Evolutionary conservation across 35 echinoderm and acorn worm genomes (phyloP).

Genomic region (Acanthaster planci): DNA sequence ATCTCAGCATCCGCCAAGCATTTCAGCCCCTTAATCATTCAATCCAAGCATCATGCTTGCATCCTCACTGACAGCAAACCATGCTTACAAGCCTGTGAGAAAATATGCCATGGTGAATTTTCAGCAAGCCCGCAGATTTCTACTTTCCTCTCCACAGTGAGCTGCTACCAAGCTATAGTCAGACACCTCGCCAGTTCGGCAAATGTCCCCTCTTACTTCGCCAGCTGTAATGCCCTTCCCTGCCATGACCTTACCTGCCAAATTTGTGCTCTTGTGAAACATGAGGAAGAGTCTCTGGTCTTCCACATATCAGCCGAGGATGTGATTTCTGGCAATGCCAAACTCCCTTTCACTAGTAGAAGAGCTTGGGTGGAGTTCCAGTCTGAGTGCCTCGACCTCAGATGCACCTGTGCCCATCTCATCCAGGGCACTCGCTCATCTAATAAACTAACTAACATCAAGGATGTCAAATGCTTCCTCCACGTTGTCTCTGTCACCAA

Average conservation of each 20-base stretch:
- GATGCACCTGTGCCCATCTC: constrained; percentile 50
- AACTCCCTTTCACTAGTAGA: constrained; percentile 43
- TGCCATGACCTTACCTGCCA: constrained; percentile 37
- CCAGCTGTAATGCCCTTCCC: constrained; percentile 46
- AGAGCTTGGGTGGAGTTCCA: constrained; percentile 34
- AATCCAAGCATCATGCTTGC: constrained; percentile 35
- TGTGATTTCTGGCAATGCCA: constrained; percentile 28
- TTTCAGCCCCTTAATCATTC: constrained; percentile 61
- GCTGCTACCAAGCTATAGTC: constrained; percentile 13
- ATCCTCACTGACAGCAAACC: constrained; percentile 75
- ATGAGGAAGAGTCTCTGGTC: constrained; percentile 22
- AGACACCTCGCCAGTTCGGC: constrained; percentile 46
- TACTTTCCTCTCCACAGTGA: constrained; percentile 35
- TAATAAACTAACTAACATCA: constrained; percentile 42
- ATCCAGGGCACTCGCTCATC: constrained; percentile 37
- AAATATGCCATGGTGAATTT: constrained; percentile 57
- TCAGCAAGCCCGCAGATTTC: constrained; percentile 55
- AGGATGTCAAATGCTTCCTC: constrained; percentile 37
- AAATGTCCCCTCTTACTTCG: constrained; percentile 55
- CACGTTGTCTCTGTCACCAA: constrained; percentile 31
- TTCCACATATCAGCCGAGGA: constrained; percentile 2
- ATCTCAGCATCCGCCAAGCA: constrained; percentile 52
- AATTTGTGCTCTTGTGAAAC: constrained; percentile 49
- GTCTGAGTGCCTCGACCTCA: constrained; percentile 39
- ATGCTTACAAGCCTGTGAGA: constrained; percentile 68